A percentile compares a stretch with the other conserved stretches of the same genome.
Evolutionary conservation across 2,113 vertebrate species (phyloP).

Genomic region (Elaphurus davidianus): DNA sequence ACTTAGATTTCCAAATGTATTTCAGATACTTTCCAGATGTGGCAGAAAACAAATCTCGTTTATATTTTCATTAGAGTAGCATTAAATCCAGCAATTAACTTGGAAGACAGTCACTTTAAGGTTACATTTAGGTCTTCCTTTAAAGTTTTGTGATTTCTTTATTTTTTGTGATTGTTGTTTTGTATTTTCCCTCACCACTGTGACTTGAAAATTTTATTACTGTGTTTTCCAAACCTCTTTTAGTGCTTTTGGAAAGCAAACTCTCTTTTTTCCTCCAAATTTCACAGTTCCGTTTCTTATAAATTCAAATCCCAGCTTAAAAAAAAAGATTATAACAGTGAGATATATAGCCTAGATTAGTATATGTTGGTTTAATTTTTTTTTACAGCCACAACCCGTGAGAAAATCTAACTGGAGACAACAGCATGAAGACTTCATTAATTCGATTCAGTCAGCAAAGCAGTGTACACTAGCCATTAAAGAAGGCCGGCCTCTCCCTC

Average conservation of each 20-base stretch:
- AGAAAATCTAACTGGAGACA: slow-evolving; percentile 80
- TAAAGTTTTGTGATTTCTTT: not conserved
- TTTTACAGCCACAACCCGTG: slow-evolving; percentile 55
- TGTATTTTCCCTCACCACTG: not conserved
- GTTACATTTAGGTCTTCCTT: slow-evolving; percentile 18
- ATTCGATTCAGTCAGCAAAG: slow-evolving; percentile 62
- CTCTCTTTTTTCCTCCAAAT: not conserved
- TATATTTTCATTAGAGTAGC: slow-evolving; percentile 51
- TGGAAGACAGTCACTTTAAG: slow-evolving; percentile 20
- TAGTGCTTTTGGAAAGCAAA: not conserved
- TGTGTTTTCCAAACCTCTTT: not conserved
- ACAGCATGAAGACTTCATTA: slow-evolving; percentile 78
- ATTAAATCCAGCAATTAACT: slow-evolving; percentile 50
- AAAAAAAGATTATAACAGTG: not conserved
- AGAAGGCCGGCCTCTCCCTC: slow-evolving; percentile 67
- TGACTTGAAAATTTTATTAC: slow-evolving; percentile 21
- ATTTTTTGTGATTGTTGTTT: slow-evolving; percentile 28
- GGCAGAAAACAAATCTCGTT: slow-evolving; percentile 38
- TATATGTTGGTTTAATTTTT: slow-evolving; percentile 14
- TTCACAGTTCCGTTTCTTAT: not conserved
- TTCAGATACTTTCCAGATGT: slow-evolving; percentile 62
- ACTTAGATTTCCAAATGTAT: slow-evolving; percentile 54
- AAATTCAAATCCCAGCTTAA: slow-evolving; percentile 26
- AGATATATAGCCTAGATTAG: not conserved
- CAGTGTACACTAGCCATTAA: slow-evolving; percentile 66